These are phyloP conservation scores for Liparis tanakae DNA, from an alignment of 2,797 vertebrate genomes.

Conservation along the genomic window DNA sequence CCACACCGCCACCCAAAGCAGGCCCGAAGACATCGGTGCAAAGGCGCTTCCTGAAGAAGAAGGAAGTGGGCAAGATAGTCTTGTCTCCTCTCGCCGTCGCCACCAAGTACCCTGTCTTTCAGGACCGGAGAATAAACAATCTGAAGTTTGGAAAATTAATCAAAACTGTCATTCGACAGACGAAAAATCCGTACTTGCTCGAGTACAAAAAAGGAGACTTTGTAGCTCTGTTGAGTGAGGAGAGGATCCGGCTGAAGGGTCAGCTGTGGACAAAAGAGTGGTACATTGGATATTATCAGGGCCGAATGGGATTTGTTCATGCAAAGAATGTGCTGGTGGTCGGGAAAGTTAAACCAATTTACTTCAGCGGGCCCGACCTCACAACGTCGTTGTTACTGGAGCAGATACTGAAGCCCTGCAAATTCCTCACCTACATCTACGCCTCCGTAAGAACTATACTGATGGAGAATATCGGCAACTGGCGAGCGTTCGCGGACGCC, in stretches of 20 bases:
- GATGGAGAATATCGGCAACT: constrained; percentile 97
- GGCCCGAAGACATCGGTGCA: constrained; percentile 86
- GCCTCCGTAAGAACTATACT: constrained; percentile 93
- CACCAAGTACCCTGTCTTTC: constrained; percentile 91
- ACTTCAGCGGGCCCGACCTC: constrained; percentile 89
- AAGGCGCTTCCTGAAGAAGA: constrained; percentile 95
- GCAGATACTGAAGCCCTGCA: constrained; percentile 94
- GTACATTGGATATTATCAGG: constrained; percentile 96
- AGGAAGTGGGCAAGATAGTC: constrained; percentile 92
- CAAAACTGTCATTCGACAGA: constrained; percentile 95
- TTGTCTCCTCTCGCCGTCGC: constrained; percentile 90
- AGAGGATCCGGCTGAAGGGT: constrained; percentile 92
- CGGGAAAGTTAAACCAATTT: constrained; percentile 88
- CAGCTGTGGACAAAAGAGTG: constrained; percentile 98
- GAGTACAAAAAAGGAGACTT: constrained; percentile 96
- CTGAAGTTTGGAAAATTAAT: constrained; percentile 93
- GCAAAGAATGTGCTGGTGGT: constrained; percentile 93
- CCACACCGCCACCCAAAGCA: constrained; percentile 90
- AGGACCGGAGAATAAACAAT: constrained; percentile 88
- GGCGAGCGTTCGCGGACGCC: constrained; percentile 92
- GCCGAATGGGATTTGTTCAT: constrained; percentile 92
- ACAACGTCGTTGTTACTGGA: constrained; percentile 89
- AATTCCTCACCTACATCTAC: constrained; percentile 97
- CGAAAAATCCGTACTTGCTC: constrained; percentile 93
- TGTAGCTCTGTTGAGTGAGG: constrained; percentile 92